These are phyloP conservation scores for Palythoa caribaeorum DNA, from an alignment of 92 coral and sea anemone genomes.

Conservation along the genomic window DNA sequence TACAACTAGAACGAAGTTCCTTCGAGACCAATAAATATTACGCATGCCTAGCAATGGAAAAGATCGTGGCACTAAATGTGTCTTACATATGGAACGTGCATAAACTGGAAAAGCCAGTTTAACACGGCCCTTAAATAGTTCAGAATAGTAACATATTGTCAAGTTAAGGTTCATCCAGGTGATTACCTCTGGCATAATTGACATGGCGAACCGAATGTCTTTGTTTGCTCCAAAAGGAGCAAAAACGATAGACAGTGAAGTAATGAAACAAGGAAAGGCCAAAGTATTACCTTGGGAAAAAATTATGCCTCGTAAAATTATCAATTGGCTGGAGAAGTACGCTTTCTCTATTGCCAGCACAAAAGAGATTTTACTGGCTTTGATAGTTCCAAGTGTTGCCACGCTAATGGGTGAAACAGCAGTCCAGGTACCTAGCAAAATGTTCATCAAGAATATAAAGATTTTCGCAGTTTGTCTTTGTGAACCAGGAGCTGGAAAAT, in stretches of 20 bases:
- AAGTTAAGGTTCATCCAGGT: neutral
- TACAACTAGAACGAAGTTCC: neutral
- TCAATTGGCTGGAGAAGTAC: conserved; percentile 43
- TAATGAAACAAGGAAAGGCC: neutral
- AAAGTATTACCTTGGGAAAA: conserved; percentile 10
- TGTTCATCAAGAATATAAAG: conserved; percentile 33
- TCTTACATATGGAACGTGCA: neutral
- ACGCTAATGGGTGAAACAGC: conserved; percentile 28
- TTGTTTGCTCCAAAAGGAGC: neutral
- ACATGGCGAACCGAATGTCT: neutral
- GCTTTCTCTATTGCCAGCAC: conserved; percentile 30
- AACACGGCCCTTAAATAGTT: neutral
- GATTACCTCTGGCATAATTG: neutral
- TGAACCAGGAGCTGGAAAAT: conserved; percentile 63
- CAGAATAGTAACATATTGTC: neutral
- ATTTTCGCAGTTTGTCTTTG: conserved; percentile 46
- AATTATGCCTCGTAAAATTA: neutral
- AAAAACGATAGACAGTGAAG: neutral
- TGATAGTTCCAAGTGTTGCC: conserved; percentile 38
- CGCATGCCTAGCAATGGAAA: neutral
- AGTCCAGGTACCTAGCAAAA: conserved; percentile 55
- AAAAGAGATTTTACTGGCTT: conserved; percentile 24
- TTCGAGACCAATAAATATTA: neutral
- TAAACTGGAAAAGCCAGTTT: neutral
- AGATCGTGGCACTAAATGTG: neutral